Evolutionary conservation across 2,888 invertebrate genomes (phyloP), one percentile per base, ranked within the genome.

Genomic region (Epirrita christyi): DNA sequence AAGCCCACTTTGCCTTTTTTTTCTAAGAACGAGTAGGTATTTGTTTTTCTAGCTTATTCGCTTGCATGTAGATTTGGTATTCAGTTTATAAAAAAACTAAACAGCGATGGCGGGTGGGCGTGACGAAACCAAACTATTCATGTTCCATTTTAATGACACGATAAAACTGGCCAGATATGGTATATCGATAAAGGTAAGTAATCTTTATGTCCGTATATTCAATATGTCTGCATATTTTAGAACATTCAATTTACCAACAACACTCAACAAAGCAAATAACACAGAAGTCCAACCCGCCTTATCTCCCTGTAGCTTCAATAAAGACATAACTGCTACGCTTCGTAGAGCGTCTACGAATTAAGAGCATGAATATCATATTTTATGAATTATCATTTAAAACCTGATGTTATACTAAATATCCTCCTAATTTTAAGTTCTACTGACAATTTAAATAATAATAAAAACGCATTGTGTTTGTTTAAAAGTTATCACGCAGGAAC

Each of bases 61-160:
- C 21, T 7, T 14, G 14, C 38, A 43, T 6, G 6, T 6, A 43
- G 28, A 43, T 28, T 27, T 14, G 13, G 29, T 44, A 53, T 48
- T 49, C 44, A 15, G 50, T 73, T 75, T 76, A 78, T 79, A 75
- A 76, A 75, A n/a, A 73, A 62, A 32, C 5, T 59, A 61, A 61
- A 70, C 64, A 64, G 59, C 63, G 66, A 68, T 70, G 68, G 73
- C 71, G 73, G 76, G 76, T 76, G 75, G 75, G 55, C 78, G 76
- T 84, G 81, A 80, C 84, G 81, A 81, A 86, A 82, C 78, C 76
- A 68, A 70, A 66, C 68, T 63, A 70, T 75, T 73, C 74, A 71
- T 66, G 78, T 84, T 81, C 73, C 83, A 80, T 78, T 87, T 85
- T 85, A 86, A 86, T 86, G 83, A 81, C 79, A 74, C 84, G 83